Evolutionary conservation across 2,888 invertebrate species (phyloP).

Genomic region (Leptinotarsa juncta): DNA sequence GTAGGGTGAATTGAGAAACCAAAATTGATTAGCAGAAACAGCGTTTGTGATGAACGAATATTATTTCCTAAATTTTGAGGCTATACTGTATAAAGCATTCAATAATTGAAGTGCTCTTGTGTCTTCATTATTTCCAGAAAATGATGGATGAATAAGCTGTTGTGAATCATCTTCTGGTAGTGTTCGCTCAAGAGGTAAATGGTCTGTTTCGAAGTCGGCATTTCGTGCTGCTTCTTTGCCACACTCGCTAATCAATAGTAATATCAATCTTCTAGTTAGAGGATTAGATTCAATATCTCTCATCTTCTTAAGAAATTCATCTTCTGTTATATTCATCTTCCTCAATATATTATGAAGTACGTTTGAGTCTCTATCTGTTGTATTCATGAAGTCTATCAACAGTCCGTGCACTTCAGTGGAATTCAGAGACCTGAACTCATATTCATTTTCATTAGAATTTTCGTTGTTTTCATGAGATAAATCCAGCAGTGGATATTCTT

Average conservation of each 20-base stretch:
- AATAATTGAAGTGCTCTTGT: constrained; percentile 84
- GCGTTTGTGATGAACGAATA: neutral
- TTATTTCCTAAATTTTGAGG: constrained; percentile 81
- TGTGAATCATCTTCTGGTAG: constrained; percentile 35
- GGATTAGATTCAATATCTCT: constrained; percentile 83
- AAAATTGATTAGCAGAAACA: too few relatives aligned
- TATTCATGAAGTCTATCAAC: constrained; percentile 67
- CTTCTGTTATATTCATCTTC: constrained; percentile 79
- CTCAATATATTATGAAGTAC: constrained; percentile 83
- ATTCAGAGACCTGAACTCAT: constrained; percentile 62
- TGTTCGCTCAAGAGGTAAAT: neutral
- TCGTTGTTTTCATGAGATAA: neutral
- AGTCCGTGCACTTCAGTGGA: constrained; percentile 61
- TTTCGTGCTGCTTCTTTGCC: constrained; percentile 67
- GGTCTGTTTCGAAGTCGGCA: constrained; percentile 39
- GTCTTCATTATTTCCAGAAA: constrained; percentile 71
- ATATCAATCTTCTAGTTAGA: constrained; percentile 78
- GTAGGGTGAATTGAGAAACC: too few relatives aligned
- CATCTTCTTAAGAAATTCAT: constrained; percentile 83
- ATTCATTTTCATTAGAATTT: constrained; percentile 59
- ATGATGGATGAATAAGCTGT: constrained; percentile 52
- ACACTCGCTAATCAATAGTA: constrained; percentile 83
- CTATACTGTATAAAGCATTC: constrained; percentile 85
- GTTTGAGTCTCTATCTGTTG: constrained; percentile 74
- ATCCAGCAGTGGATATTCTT: constrained; percentile 33